Evolutionary conservation across 2,888 invertebrate genomes (phyloP).

Genomic region (Proisotoma minuta): DNA sequence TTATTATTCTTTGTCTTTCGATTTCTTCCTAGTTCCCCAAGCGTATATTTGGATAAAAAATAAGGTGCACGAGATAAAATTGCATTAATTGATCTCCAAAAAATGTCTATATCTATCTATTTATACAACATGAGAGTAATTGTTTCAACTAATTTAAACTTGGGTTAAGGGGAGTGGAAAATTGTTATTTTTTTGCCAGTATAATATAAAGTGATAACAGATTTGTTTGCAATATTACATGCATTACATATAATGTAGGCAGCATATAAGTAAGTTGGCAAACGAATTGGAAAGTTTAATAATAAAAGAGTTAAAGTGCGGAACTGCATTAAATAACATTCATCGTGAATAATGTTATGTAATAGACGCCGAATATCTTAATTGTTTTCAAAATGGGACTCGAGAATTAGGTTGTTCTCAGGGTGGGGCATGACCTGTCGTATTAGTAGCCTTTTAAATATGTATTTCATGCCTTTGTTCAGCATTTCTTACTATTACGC

Average conservation of each 20-base stretch:
- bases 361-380: not conserved
- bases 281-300: slow-evolving; percentile 27
- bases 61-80: too few relatives aligned
- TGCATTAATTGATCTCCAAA: too few relatives aligned
- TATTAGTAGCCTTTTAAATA: slow-evolving; percentile 1
- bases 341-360: slow-evolving; percentile 15
- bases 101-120: too few relatives aligned
- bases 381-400: slow-evolving; percentile 11
- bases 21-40: too few relatives aligned
- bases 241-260: too few relatives aligned
- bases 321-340: slow-evolving; percentile 20
- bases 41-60: too few relatives aligned
- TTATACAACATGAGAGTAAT: not conserved
- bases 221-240: not conserved
- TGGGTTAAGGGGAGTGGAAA: slow-evolving; percentile 30
- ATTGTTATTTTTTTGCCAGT: slow-evolving; percentile 22
- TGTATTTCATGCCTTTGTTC: too few relatives aligned
- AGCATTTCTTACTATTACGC: too few relatives aligned
- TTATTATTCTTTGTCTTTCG: not conserved
- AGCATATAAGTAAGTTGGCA: slow-evolving; percentile 7
- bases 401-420: not conserved
- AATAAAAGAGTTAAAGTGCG: slow-evolving; percentile 19
- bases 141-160: slow-evolving; percentile 2
- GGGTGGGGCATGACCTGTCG: slow-evolving; percentile 11
- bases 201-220: slow-evolving; percentile 17